Percentiles rank a stretch among this genome's conserved stretches.
These are phyloP conservation scores for Holcopasites calliopsidis DNA, from an alignment of 1,140 invertebrate genomes.

Conservation along the genomic window DNA sequence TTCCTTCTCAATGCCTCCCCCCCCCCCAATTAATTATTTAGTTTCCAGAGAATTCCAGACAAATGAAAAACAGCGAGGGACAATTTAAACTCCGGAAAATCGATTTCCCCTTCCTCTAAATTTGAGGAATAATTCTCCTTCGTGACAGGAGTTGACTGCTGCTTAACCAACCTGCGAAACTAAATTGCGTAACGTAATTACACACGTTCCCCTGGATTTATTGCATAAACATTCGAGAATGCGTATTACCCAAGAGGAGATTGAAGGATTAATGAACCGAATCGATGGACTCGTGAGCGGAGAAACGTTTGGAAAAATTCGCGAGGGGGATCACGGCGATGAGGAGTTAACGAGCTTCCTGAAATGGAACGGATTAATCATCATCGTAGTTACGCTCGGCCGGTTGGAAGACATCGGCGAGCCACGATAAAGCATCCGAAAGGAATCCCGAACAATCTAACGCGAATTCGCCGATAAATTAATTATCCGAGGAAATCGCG, in stretches of 20 bases:
- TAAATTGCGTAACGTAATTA: constrained; percentile 20
- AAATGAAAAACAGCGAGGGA: neutral
- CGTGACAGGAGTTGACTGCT: too few relatives aligned
- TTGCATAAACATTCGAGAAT: constrained; percentile 18
- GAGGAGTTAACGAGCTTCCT: constrained; percentile 32
- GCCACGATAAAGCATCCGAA: too few relatives aligned
- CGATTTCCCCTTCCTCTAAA: neutral
- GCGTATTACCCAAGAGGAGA: constrained; percentile 38
- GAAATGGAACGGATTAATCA: constrained; percentile 4
- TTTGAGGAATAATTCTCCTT: constrained; percentile 3
- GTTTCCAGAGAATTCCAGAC: too few relatives aligned
- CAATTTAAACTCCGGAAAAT: neutral
- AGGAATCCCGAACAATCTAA: constrained; percentile 18
- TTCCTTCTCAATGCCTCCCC: constrained; percentile 34
- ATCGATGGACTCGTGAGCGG: neutral
- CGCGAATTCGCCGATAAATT: constrained; percentile 24
- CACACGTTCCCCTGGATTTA: constrained; percentile 7
- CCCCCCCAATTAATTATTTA: constrained; percentile 6
- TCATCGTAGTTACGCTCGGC: neutral
- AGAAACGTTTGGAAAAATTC: neutral
- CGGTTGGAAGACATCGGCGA: too few relatives aligned
- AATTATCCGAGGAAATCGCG: constrained; percentile 45
- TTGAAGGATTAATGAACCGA: constrained; percentile 42
- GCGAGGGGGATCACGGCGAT: neutral
- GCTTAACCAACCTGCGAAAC: neutral